Conservation (phyloP, 2,113 vertebrate genomes). For the Callorhinus ursinus region DNA sequence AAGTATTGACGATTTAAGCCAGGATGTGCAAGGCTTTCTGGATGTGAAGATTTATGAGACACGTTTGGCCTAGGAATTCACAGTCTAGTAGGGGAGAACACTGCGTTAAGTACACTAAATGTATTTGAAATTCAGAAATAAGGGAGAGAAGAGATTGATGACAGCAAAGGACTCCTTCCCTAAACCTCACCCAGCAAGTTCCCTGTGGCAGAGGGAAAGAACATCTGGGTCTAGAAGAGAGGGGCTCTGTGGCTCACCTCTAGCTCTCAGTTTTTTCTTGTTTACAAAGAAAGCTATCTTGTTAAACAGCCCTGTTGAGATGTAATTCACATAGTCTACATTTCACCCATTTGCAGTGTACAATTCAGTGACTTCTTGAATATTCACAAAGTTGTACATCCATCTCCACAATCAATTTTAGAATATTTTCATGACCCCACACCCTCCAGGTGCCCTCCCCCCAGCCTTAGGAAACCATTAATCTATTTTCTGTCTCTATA, state of each 20-base stretch:
- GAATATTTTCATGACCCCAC: neutral
- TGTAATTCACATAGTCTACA: neutral
- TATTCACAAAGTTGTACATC: neutral
- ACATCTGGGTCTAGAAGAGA: neutral
- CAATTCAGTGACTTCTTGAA: neutral
- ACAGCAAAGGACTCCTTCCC: neutral
- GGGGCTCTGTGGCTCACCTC: neutral
- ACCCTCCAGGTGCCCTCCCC: no score
- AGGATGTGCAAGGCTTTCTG: neutral
- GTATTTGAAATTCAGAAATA: conserved; percentile 30
- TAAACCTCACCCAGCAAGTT: neutral
- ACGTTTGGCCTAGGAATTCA: neutral
- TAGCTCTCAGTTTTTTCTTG: neutral
- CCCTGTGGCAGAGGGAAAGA: neutral
- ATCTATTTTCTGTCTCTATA: neutral
- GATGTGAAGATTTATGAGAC: conserved; percentile 8
- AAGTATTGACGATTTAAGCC: neutral
- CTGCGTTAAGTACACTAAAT: neutral
- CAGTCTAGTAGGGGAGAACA: neutral
- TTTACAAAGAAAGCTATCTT: neutral
- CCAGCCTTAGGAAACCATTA: neutral
- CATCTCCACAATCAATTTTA: neutral
- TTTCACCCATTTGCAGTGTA: neutral
- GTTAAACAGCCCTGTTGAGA: neutral
- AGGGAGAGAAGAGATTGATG: neutral